Percentiles rank a stretch among this genome's conserved stretches.
Conservation (phyloP, 30 jellyfish, hydroid and myxozoan species). For the Aurelia coerulea region DNA sequence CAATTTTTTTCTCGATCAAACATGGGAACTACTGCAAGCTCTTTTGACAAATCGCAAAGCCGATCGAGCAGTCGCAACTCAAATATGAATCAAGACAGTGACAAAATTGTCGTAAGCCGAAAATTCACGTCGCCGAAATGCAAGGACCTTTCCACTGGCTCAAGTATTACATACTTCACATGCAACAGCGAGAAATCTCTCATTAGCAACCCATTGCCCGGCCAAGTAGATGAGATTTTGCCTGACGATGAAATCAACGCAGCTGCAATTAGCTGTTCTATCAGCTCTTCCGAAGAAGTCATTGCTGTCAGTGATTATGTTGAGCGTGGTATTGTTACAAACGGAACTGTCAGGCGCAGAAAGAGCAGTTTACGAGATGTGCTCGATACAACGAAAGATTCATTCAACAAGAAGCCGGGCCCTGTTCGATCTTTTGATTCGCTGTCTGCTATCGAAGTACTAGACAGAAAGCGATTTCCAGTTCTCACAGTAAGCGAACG, state of each 20-base stretch:
- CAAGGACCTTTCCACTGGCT: not conserved
- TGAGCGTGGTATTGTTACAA: not conserved
- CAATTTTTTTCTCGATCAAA: not conserved
- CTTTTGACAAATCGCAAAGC: not conserved
- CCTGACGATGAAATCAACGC: slow-evolving; percentile 3
- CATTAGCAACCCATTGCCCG: slow-evolving; percentile 30
- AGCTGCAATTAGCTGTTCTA: not conserved
- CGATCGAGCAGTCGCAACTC: slow-evolving; percentile 1
- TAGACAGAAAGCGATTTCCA: slow-evolving; percentile 36
- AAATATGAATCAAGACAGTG: not conserved
- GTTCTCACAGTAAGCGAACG: slow-evolving; percentile 31
- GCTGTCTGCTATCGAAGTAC: not conserved
- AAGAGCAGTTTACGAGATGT: too few species aligned
- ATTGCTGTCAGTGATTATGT: not conserved
- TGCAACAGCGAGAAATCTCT: slow-evolving; percentile 11
- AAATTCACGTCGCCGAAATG: not conserved
- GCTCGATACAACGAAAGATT: slow-evolving; percentile 4
- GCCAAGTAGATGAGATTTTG: slow-evolving; percentile 18
- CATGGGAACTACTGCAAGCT: not conserved
- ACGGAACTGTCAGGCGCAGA: not conserved
- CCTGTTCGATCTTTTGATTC: slow-evolving; percentile 40
- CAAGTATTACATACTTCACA: slow-evolving; percentile 1
- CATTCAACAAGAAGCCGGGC: not conserved
- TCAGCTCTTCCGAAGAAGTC: not conserved
- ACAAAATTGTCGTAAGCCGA: slow-evolving; percentile 14